Conservation (phyloP, 1,140 invertebrate species). For the Telenomus remus region DNA sequence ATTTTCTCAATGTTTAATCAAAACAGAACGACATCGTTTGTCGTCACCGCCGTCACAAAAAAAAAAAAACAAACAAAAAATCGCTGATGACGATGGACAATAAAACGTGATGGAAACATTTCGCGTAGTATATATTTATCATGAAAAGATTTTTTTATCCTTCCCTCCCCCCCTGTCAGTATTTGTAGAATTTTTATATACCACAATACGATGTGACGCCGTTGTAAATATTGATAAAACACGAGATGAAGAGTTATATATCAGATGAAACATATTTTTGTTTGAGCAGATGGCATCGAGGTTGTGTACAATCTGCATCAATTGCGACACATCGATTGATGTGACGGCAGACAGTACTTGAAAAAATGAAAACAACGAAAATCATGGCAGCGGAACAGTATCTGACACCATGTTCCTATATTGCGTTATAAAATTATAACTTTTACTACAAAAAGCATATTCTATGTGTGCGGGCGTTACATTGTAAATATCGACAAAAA, state of each 20-base stretch:
- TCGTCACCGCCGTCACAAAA: slow-evolving; percentile 47
- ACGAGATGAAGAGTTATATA: not conserved
- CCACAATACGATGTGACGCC: slow-evolving; percentile 7
- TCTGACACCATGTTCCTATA: slow-evolving; percentile 35
- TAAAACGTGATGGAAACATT: slow-evolving; percentile 32
- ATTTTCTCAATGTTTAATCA: slow-evolving; percentile 44
- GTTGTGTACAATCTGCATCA: too few relatives aligned
- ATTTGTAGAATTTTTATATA: slow-evolving; percentile 44
- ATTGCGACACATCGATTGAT: slow-evolving; percentile 12
- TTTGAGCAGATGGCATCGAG: too few relatives aligned
- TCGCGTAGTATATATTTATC: slow-evolving; percentile 29
- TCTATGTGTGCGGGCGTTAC: too few relatives aligned
- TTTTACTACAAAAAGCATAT: too few relatives aligned
- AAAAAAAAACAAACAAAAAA: slow-evolving; percentile 23
- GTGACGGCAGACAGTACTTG: slow-evolving; percentile 29
- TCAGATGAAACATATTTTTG: slow-evolving; percentile 13
- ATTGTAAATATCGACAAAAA: slow-evolving; percentile 13
- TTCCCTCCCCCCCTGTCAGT: slow-evolving; percentile 17
- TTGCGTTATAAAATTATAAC: not conserved
- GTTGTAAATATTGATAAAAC: slow-evolving; percentile 13
- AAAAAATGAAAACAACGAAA: slow-evolving; percentile 13
- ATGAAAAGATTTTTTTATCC: slow-evolving; percentile 23
- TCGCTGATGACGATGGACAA: slow-evolving; percentile 37
- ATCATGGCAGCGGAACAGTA: slow-evolving; percentile 35
- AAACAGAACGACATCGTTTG: slow-evolving; percentile 31